Evolutionary conservation across 2,888 invertebrate species (phyloP).

Genomic region (Cephus pygmeus): DNA sequence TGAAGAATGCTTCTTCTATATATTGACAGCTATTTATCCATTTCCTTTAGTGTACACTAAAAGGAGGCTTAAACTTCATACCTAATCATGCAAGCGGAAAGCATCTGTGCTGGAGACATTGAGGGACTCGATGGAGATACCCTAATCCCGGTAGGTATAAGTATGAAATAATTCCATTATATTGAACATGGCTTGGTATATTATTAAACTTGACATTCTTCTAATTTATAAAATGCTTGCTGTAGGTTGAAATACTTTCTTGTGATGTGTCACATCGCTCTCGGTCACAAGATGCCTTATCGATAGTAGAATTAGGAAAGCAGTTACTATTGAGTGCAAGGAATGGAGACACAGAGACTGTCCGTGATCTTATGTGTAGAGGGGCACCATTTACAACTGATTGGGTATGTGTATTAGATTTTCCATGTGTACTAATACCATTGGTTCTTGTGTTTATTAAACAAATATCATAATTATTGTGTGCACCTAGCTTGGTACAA

Average conservation of each 20-base stretch:
- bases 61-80: conserved; percentile 29
- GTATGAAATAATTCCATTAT: not conserved
- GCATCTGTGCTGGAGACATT: conserved; percentile 60
- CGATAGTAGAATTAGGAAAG: conserved; percentile 84
- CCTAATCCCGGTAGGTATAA: conserved; percentile 65
- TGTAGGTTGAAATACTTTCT: conserved; percentile 54
- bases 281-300: conserved; percentile 59
- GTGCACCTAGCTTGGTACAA: conserved; percentile 81
- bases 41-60: conserved; percentile 40
- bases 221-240: conserved; percentile 8
- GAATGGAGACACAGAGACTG: conserved; percentile 81
- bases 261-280: conserved; percentile 50
- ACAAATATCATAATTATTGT: not conserved
- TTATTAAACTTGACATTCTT: not conserved
- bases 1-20: conserved; percentile 20
- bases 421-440: not conserved
- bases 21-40: conserved; percentile 28
- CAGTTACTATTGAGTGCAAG: conserved; percentile 82
- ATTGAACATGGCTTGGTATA: not conserved
- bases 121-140: conserved; percentile 61
- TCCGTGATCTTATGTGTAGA: conserved; percentile 81
- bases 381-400: conserved; percentile 94
- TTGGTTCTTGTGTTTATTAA: not conserved
- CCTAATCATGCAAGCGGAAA: conserved; percentile 61
- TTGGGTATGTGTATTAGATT: conserved; percentile 74